Conservation (phyloP, 2,888 invertebrate genomes). For the Meta bourneti region DNA sequence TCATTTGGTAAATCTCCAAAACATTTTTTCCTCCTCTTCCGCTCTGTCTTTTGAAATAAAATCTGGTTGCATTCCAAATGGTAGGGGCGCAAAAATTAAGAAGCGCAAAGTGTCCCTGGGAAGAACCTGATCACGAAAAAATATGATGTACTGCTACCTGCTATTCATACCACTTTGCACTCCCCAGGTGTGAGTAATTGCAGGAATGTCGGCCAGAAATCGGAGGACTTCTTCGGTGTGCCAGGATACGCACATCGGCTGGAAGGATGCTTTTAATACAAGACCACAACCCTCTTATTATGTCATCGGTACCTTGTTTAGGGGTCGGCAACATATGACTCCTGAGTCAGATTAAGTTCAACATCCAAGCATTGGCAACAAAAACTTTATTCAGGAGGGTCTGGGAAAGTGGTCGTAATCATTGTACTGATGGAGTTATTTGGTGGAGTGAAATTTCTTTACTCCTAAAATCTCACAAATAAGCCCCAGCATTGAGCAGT, state of each 20-base stretch:
- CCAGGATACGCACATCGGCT: background rate
- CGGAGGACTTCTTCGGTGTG: background rate
- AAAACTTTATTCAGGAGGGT: too few relatives aligned
- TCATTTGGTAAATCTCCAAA: constrained; percentile 7
- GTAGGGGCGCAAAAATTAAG: background rate
- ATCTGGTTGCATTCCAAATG: constrained; percentile 20
- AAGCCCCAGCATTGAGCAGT: too few relatives aligned
- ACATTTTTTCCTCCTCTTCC: background rate
- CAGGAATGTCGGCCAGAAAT: background rate
- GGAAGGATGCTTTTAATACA: background rate
- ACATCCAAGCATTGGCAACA: too few relatives aligned
- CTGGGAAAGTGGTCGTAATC: too few relatives aligned
- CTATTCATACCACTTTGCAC: constrained; percentile 19
- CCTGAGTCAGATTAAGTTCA: too few relatives aligned
- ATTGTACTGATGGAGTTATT: too few relatives aligned
- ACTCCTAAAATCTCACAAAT: too few relatives aligned
- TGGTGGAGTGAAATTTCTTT: too few relatives aligned
- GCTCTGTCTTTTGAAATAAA: constrained; percentile 18
- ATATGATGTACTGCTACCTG: constrained; percentile 19
- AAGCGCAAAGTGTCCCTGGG: constrained; percentile 5
- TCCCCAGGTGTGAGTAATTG: constrained; percentile 27
- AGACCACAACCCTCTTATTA: too few relatives aligned
- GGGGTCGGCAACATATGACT: too few relatives aligned
- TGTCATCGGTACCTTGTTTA: too few relatives aligned
- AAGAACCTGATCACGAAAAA: constrained; percentile 11